Base-by-base conservation (phyloP, 2,888 invertebrate species). In the Gari tellinella region DNA sequence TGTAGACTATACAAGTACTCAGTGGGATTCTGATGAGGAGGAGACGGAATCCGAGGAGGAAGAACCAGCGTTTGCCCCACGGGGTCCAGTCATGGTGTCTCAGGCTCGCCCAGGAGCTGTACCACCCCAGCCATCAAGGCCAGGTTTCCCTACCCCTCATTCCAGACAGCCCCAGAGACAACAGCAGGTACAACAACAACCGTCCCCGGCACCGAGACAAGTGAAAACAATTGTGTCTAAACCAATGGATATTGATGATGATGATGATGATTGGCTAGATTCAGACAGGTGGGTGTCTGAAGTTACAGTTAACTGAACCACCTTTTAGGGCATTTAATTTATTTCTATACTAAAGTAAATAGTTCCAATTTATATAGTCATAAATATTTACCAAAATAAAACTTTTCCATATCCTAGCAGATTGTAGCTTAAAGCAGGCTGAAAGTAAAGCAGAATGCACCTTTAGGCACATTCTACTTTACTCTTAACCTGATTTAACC, bases 1-100 rank as follows among this genome's bases (percentile, higher is more conserved):
- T 56, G 77, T 86, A 15, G 88, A 88, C 38, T 88, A 86, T 80
- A 87, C 88, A 4, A 88, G 87, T 55, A 88, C 88, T n/a, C 84
- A 87, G 70, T 88, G 86, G 86, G 87, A 85, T 37, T 85, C 85
- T 0, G 86, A 84, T 15, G 85, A 84, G 46, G 78, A 76, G 15
- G 83, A 84, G 8, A 65, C 74, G 3, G 83, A 83, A 25, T 72
- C 73, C 97, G 77, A 79, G 97, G 98, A 92, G 97, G 98, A 92
- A 95, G 95, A 62, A 23, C 68, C 53, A 10, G 72, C 72, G 40
- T 56, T 55, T 12, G 55, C 60, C 41, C 64, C 65, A 8, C 40
- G 65, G 10, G 63, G 67, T 26, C 70, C 70, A 19, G 63, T 67
- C 2, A 52, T 67, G 21, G 65, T 65, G 21, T 60, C 61, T n/a